Evolutionary conservation across 37 sponge, comb jelly and placozoan genomes (phyloP).

Genomic region (Theonella swinhoei): DNA sequence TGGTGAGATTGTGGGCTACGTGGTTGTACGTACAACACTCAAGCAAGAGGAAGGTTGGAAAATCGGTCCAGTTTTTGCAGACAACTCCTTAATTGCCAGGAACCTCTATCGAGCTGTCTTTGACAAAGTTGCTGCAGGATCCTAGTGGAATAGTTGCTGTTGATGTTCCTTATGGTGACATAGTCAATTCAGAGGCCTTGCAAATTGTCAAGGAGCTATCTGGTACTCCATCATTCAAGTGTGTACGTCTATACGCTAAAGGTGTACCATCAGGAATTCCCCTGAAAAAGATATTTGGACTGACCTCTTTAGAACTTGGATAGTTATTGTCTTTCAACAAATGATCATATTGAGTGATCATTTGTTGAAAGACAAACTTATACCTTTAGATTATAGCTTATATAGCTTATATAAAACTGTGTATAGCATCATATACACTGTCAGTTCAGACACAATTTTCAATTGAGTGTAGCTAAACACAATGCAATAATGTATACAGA

Average conservation of each 20-base stretch:
- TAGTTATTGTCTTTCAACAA: background rate
- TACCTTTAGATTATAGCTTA: too few species aligned
- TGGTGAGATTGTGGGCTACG: background rate
- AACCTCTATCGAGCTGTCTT: background rate
- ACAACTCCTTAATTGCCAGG: conserved; percentile 11
- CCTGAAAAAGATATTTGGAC: background rate
- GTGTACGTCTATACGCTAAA: conserved; percentile 4
- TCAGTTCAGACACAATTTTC: too few species aligned
- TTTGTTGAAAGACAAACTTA: too few species aligned
- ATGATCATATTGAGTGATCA: too few species aligned
- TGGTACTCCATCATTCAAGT: background rate
- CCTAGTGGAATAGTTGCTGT: background rate
- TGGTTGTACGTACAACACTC: conserved; percentile 4
- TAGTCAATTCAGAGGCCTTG: background rate
- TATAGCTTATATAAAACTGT: too few species aligned
- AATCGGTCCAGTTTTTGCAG: conserved; percentile 12
- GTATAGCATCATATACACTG: too few species aligned
- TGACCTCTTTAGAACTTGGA: background rate
- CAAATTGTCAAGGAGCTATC: background rate
- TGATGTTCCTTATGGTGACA: background rate
- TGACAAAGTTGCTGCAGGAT: background rate
- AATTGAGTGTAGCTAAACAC: too few species aligned
- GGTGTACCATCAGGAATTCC: background rate
- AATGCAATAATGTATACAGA: too few species aligned
- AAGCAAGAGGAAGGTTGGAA: background rate